A percentile compares a stretch with the other conserved stretches of the same genome.
phyloP scores from a whole-genome alignment of 2,113 vertebrate genomes.

The Sylvia atricapilla region DNA sequence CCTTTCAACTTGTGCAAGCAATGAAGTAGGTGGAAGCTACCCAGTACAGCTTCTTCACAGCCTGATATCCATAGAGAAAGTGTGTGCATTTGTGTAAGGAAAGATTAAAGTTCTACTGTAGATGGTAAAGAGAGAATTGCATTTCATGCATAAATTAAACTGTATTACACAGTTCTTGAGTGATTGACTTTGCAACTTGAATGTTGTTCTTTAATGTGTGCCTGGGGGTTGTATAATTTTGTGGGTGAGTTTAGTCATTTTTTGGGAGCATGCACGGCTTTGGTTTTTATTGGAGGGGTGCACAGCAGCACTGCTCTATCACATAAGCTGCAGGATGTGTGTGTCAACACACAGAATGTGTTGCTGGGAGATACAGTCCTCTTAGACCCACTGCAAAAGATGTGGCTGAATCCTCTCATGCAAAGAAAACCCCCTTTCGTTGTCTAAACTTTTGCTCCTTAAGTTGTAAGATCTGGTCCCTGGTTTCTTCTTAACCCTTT shows the following conservation, averaged over 20 bases:
- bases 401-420: not conserved
- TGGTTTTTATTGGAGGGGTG: not conserved
- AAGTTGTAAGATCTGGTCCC: not conserved
- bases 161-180: not conserved
- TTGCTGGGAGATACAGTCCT: not conserved
- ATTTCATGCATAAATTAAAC: not conserved
- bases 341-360: not conserved
- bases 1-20: not conserved
- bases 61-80: not conserved
- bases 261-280: not conserved
- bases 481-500: not conserved
- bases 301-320: not conserved
- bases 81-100: not conserved
- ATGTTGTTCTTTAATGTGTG: not conserved
- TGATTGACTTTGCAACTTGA: not conserved
- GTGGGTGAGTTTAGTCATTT: not conserved
- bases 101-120: rapidly evolving
- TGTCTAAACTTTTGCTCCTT: not conserved
- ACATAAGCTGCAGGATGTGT: not conserved
- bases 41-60: not conserved
- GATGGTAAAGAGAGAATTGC: not conserved
- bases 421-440: not conserved
- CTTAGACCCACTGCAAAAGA: not conserved
- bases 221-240: not conserved
- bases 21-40: not conserved